Evolutionary conservation across 2,113 vertebrate genomes (phyloP).

Genomic region (Cricetomys ansorgei): DNA sequence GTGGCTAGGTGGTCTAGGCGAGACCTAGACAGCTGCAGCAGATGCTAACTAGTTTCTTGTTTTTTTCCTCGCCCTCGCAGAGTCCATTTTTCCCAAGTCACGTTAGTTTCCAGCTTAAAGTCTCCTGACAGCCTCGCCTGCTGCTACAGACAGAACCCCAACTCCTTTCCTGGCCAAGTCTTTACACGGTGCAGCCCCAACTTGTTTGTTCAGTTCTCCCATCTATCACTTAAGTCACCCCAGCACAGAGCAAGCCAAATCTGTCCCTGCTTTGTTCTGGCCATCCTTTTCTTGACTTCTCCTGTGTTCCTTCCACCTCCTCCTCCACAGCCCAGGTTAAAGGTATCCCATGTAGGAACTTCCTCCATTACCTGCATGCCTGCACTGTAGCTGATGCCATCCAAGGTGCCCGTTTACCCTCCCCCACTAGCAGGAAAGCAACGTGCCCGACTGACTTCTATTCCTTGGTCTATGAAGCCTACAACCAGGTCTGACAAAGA

Average conservation of each 20-base stretch:
- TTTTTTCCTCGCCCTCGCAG: not conserved
- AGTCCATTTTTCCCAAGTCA: not conserved
- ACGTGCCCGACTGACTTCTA: not conserved
- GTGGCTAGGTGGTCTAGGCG: too few relatives aligned
- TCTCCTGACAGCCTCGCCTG: not conserved
- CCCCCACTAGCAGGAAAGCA: not conserved
- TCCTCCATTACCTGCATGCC: not conserved
- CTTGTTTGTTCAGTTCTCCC: not conserved
- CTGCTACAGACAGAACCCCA: not conserved
- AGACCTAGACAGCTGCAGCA: not conserved
- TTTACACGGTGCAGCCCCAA: too few relatives aligned
- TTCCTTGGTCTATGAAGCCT: not conserved
- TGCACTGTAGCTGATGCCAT: not conserved
- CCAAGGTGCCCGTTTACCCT: not conserved
- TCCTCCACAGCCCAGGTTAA: not conserved
- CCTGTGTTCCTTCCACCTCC: not conserved
- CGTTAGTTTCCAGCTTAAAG: not conserved
- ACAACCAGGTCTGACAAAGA: not conserved
- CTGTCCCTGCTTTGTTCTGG: not conserved
- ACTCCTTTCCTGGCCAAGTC: not conserved
- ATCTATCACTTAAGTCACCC: not conserved
- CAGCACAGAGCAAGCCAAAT: not conserved
- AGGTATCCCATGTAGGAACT: not conserved
- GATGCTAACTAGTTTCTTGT: not conserved
- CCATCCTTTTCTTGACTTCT: not conserved